Evolutionary conservation across 2,888 invertebrate genomes (phyloP), one percentile per base, ranked within the genome.

Genomic region (Coecobrya sp.): DNA sequence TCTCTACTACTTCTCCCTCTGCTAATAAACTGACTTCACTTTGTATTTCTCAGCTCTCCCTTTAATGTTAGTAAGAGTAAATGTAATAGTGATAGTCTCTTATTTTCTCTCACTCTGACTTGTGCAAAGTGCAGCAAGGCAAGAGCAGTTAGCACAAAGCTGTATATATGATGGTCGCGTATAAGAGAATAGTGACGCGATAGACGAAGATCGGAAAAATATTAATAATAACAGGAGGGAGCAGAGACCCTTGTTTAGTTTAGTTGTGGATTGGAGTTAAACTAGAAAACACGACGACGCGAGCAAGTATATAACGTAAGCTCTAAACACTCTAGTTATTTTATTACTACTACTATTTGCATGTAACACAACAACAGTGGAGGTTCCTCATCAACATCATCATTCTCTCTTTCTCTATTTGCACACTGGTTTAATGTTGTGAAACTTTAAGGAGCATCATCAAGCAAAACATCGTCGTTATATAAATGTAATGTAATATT

Each of bases 221-320:
- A 55, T 79, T 79, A 52, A 79, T 30, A 79, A 55, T 79, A 55
- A 79, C 30, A 55, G 52, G 87, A 30, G 76, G 55, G 87, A 87
- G 76, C 87, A 87, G 76, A 87, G 87, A 87, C 87, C 87, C 87
- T 87, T 86, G 73, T 59, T 70, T 73, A 70, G 73, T 86, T 86
- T 87, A 87, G 87, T 87, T 87, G 87, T 55, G 87, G 87, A 87
- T 30, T 59, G 49, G 79, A 79, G 79, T 79, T 79, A 27, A 79
- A 49, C 22, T 79, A 36, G 79, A 52, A 79, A 49, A 79, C 52
- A 79, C 68, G 30, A 27, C 52, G 22, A 42, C 25, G 25, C 25
- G 65, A 65, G 65, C 25, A 11, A 65, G 16, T 2, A 22, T 19
- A 42, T 73, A 27, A 65, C 65, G 27, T 25, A 7, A 25, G n/a